Evolutionary conservation across 2,113 vertebrate species (phyloP).

Genomic region (Phaethon lepturus): DNA sequence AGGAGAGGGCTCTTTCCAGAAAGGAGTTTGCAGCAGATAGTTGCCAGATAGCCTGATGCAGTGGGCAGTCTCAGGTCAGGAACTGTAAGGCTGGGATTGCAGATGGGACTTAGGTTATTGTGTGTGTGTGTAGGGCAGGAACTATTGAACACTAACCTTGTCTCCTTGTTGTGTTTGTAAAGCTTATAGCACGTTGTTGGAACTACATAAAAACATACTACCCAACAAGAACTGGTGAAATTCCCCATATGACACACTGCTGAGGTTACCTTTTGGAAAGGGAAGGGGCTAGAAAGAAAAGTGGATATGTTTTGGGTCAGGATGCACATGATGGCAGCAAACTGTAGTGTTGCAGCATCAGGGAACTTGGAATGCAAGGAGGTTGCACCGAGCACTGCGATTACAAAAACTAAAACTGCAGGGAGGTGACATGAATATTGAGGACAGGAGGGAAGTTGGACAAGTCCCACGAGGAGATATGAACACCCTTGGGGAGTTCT

Average conservation of each 20-base stretch:
- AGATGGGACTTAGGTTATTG: background rate
- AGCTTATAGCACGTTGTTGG: background rate
- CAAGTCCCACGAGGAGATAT: background rate
- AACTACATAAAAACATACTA: background rate
- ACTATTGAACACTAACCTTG: background rate
- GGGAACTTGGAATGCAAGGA: background rate
- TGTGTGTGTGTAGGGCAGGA: background rate
- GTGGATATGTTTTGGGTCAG: background rate
- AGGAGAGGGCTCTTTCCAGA: background rate
- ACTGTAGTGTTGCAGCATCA: background rate
- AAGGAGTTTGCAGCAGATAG: background rate
- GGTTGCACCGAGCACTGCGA: background rate
- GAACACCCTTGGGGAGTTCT: background rate
- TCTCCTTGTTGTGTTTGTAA: background rate
- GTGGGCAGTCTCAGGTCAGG: background rate
- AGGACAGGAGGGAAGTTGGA: background rate
- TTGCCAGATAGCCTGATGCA: background rate
- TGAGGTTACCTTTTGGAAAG: background rate
- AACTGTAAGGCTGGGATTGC: background rate
- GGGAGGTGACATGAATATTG: background rate
- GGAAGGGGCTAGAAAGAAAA: background rate
- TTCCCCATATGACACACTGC: background rate
- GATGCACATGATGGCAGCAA: background rate
- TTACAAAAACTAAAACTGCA: background rate
- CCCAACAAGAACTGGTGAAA: background rate